phyloP scores from a whole-genome alignment of 1,140 invertebrate genomes.

The Drosophila hydei region DNA sequence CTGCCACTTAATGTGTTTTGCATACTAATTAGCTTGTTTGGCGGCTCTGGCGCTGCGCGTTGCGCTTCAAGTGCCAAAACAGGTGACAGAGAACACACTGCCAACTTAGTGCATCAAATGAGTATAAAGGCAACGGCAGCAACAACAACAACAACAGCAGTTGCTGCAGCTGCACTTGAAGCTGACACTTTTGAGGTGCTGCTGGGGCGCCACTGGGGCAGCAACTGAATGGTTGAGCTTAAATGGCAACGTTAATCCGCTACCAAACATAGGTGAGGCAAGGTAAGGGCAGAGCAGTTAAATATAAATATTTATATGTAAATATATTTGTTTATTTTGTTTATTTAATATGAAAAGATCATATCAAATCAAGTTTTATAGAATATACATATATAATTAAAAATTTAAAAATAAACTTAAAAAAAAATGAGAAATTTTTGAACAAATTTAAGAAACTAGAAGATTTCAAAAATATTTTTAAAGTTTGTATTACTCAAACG shows the following conservation, averaged over 20 bases:
- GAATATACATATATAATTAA: too few species aligned
- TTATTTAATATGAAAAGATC: too few species aligned
- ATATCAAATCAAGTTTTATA: too few species aligned
- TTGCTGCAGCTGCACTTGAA: constrained; percentile 56
- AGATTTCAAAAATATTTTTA: too few species aligned
- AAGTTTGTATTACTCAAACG: too few species aligned
- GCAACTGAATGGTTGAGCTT: constrained; percentile 5
- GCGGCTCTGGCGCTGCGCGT: constrained; percentile 48
- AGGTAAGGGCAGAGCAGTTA: background rate
- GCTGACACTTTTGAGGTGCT: constrained; percentile 61
- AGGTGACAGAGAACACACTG: constrained; percentile 63
- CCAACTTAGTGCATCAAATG: constrained; percentile 56
- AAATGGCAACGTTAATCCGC: constrained; percentile 13
- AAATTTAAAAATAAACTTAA: too few species aligned
- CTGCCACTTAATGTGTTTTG: constrained; percentile 78
- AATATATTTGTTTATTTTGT: too few species aligned
- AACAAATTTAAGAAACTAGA: too few species aligned
- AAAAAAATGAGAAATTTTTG: too few species aligned
- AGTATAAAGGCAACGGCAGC: constrained; percentile 26
- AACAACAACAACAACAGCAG: constrained; percentile 34
- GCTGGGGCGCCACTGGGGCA: constrained; percentile 23
- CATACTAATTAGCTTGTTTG: constrained; percentile 81
- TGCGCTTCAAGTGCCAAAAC: constrained; percentile 65
- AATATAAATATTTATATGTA: background rate
- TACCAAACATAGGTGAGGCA: background rate